Evolutionary conservation across 2,113 vertebrate genomes (phyloP).

Genomic region (Rostratula benghalensis): DNA sequence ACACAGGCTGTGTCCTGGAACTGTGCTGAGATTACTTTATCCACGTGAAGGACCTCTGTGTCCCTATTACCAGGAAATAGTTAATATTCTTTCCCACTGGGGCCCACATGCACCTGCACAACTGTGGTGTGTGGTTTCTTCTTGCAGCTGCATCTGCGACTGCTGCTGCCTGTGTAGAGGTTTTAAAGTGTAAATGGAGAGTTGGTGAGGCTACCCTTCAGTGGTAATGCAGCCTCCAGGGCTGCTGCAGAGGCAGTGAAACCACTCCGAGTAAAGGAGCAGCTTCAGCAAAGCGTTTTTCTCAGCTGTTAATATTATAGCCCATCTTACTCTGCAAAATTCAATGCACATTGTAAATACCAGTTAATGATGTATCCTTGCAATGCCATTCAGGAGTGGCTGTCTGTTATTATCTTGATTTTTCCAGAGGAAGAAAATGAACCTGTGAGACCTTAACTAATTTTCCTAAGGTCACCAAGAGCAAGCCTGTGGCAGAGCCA

Average conservation of each 20-base stretch:
- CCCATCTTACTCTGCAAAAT: background rate
- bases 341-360: background rate
- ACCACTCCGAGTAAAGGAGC: background rate
- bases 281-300: background rate
- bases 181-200: conserved; percentile 68
- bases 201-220: conserved; percentile 47
- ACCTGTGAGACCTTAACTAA: background rate
- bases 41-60: background rate
- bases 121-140: conserved; percentile 81
- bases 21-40: conserved; percentile 9
- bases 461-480: background rate
- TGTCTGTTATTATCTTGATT: background rate
- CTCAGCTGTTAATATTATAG: background rate
- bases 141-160: conserved; percentile 80
- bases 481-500: background rate
- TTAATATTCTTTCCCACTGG: conserved; percentile 74
- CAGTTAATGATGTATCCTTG: background rate
- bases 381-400: background rate
- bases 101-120: conserved; percentile 79
- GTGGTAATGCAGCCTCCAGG: conserved; percentile 34
- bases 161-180: conserved; percentile 46
- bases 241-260: conserved; percentile 45
- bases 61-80: conserved; percentile 75
- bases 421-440: background rate
- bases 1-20: background rate